A percentile compares a stretch with the other conserved stretches of the same genome.
phyloP scores from a whole-genome alignment of 2,113 vertebrate genomes.

The Siniperca knerii region DNA sequence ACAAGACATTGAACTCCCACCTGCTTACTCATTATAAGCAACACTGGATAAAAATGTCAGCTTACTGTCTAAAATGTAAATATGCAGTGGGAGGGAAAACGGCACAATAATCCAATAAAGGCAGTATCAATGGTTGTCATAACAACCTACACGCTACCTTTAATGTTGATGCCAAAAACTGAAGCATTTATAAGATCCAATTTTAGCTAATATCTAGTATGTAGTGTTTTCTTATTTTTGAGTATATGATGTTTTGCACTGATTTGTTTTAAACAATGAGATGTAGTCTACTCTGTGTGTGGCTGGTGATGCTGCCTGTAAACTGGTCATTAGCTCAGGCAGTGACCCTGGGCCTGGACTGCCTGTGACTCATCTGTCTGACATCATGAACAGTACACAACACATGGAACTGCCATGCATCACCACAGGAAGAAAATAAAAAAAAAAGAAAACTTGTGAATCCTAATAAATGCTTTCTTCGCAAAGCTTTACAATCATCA shows the following conservation, averaged over 20 bases:
- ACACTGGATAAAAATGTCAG: constrained; percentile 54
- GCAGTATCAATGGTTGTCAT: constrained; percentile 51
- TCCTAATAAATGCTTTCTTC: constrained; percentile 36
- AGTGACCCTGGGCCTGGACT: constrained; percentile 46
- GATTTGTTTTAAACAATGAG: constrained; percentile 35
- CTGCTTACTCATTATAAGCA: constrained; percentile 44
- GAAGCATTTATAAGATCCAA: not conserved
- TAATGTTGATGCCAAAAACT: constrained; percentile 28
- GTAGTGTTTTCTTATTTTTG: constrained; percentile 18
- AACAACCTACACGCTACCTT: constrained; percentile 49
- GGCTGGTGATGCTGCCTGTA: constrained; percentile 41
- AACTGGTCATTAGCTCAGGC: constrained; percentile 59
- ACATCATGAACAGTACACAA: constrained; percentile 47
- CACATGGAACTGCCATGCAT: not conserved
- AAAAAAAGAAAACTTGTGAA: constrained; percentile 13
- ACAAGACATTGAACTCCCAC: constrained; percentile 41
- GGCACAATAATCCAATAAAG: constrained; percentile 55
- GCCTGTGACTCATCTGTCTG: constrained; percentile 56
- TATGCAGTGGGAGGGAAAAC: constrained; percentile 50
- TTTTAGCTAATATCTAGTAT: constrained; percentile 24
- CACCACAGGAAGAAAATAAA: not conserved
- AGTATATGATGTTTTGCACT: constrained; percentile 17
- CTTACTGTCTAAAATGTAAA: constrained; percentile 58
- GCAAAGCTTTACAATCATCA: constrained; percentile 18
- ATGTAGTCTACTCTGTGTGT: constrained; percentile 1